Evolutionary conservation across 30 jellyfish, hydroid and myxozoan genomes (phyloP).

Genomic region (Phacellophora camtschatica): DNA sequence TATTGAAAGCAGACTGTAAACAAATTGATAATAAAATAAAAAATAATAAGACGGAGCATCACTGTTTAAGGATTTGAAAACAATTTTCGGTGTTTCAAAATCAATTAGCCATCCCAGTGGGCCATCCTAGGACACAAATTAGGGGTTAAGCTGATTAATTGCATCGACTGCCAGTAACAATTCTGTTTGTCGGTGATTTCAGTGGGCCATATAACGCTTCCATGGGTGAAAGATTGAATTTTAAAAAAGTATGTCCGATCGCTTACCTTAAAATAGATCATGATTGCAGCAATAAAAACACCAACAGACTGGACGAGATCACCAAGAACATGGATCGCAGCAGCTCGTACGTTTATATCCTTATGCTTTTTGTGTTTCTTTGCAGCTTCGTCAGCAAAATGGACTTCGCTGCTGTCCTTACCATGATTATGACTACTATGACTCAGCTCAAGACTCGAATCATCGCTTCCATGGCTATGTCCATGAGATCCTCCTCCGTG

Average conservation of each 20-base stretch:
- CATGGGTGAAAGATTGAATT: too few species aligned
- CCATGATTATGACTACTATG: not conserved
- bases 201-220: too few species aligned
- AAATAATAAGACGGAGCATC: too few species aligned
- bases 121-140: not conserved
- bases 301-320: slow-evolving; percentile 96
- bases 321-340: slow-evolving; percentile 89
- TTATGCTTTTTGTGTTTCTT: slow-evolving; percentile 65
- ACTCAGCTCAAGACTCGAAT: not conserved
- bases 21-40: too few species aligned
- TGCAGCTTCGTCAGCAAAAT: slow-evolving; percentile 15
- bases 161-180: too few species aligned
- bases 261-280: slow-evolving; percentile 88
- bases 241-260: too few species aligned
- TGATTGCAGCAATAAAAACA: slow-evolving; percentile 84
- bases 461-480: slow-evolving; percentile 61
- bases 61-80: not conserved
- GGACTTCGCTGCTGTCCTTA: not conserved
- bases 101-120: too few species aligned
- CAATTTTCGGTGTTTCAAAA: not conserved
- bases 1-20: too few species aligned
- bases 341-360: slow-evolving; percentile 93
- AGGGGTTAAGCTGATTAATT: too few species aligned
- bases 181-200: too few species aligned
- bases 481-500: slow-evolving; percentile 70